These are phyloP conservation scores for Lipotes vexillifer DNA, from an alignment of 2,113 vertebrate species.

Conservation along the genomic window DNA sequence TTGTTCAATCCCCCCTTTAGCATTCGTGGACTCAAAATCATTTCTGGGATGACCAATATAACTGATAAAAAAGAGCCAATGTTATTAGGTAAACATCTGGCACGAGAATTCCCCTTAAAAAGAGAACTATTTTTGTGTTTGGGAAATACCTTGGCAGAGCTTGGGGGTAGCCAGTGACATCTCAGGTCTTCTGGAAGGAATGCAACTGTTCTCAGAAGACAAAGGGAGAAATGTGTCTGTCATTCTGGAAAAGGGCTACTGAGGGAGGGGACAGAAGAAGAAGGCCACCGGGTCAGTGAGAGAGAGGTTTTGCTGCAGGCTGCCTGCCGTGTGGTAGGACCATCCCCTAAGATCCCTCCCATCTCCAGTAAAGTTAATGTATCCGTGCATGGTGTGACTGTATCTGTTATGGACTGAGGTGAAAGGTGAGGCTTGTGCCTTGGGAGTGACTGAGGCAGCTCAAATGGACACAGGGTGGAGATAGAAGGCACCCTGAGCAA, in stretches of 20 bases:
- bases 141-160: not conserved
- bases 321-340: not conserved
- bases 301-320: not conserved
- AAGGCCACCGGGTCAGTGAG: not conserved
- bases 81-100: not conserved
- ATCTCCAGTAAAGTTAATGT: not conserved
- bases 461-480: not conserved
- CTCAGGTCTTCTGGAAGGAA: not conserved
- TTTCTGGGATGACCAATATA: not conserved
- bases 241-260: not conserved
- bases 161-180: not conserved
- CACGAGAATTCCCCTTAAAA: not conserved
- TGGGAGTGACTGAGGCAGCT: not conserved
- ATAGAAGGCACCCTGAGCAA: not conserved
- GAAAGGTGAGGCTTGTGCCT: not conserved
- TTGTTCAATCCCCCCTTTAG: not conserved
- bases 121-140: not conserved
- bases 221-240: not conserved
- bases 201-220: not conserved
- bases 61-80: not conserved
- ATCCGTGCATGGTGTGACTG: not conserved
- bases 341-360: not conserved
- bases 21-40: not conserved
- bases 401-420: not conserved
- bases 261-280: not conserved